A percentile compares a stretch with the other conserved stretches of the same genome.
These are phyloP conservation scores for Selenia dentaria DNA, from an alignment of 2,888 invertebrate genomes.

Conservation along the genomic window DNA sequence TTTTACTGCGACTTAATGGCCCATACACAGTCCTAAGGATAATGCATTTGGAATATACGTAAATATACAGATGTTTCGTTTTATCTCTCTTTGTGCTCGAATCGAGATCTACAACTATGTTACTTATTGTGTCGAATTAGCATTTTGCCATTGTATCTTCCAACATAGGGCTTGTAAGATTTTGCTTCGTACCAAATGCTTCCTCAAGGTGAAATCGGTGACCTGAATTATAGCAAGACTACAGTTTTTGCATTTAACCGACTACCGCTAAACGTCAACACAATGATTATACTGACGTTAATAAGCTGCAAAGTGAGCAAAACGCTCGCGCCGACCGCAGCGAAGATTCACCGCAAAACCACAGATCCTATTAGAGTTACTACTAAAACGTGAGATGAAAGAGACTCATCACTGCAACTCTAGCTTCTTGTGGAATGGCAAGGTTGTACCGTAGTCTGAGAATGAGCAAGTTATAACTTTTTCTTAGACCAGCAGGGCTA, in stretches of 20 bases:
- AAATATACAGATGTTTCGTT: slow-evolving; percentile 11
- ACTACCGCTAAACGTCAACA: not conserved
- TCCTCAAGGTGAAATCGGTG: not conserved
- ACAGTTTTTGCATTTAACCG: not conserved
- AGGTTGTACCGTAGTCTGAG: too few relatives aligned
- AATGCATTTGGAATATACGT: slow-evolving; percentile 24
- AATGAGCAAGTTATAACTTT: too few relatives aligned
- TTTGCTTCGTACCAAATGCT: too few relatives aligned
- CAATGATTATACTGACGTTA: slow-evolving; percentile 3
- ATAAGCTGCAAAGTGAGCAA: slow-evolving; percentile 5
- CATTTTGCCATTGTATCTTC: not conserved
- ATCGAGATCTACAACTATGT: slow-evolving; percentile 1
- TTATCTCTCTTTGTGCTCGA: slow-evolving; percentile 3
- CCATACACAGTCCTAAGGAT: slow-evolving; percentile 21
- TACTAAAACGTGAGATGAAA: slow-evolving; percentile 5
- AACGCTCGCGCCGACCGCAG: slow-evolving; percentile 8
- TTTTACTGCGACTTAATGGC: slow-evolving; percentile 29
- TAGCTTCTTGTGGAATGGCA: slow-evolving; percentile 7
- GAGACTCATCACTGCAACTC: slow-evolving; percentile 6
- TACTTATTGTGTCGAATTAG: not conserved
- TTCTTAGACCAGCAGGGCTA: too few relatives aligned
- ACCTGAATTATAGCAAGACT: not conserved
- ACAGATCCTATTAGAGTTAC: not conserved
- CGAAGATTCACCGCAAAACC: slow-evolving; percentile 9
- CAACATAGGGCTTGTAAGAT: too few relatives aligned